phyloP scores from a whole-genome alignment of 2,888 invertebrate genomes.

The Tiliacea citrago region DNA sequence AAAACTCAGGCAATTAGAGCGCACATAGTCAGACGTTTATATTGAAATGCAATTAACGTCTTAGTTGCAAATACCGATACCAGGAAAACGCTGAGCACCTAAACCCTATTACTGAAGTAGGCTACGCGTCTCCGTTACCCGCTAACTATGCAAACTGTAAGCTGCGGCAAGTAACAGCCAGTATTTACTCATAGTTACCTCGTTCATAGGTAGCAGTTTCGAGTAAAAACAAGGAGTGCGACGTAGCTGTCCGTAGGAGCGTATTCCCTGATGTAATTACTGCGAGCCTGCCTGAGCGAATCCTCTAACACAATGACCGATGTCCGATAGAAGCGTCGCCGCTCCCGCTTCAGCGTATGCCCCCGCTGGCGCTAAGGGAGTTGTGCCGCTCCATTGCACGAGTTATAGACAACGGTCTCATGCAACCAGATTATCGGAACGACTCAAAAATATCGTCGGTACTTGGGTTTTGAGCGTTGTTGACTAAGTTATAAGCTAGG shows the following conservation, averaged over 20 bases:
- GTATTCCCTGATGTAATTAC: constrained; percentile 90
- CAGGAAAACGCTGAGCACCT: constrained; percentile 29
- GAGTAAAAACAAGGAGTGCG: constrained; percentile 79
- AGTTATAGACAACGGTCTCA: constrained; percentile 77
- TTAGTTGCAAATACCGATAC: constrained; percentile 20
- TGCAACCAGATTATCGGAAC: constrained; percentile 77
- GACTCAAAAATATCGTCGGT: constrained; percentile 73
- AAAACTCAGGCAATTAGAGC: background rate
- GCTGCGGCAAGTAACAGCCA: constrained; percentile 48
- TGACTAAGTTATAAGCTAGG: constrained; percentile 10
- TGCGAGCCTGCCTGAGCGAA: constrained; percentile 80
- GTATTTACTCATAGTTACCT: constrained; percentile 61
- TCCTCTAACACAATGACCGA: constrained; percentile 86
- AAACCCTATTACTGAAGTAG: constrained; percentile 48
- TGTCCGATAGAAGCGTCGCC: constrained; percentile 76
- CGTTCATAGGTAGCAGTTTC: constrained; percentile 65
- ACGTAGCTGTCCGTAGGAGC: constrained; percentile 70
- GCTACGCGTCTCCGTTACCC: constrained; percentile 32
- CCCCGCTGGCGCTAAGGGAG: constrained; percentile 67
- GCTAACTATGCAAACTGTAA: constrained; percentile 55
- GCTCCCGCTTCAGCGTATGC: constrained; percentile 65
- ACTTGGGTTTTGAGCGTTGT: constrained; percentile 29
- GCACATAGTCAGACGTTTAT: background rate
- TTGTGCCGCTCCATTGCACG: constrained; percentile 74
- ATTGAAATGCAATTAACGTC: constrained; percentile 29